Base-by-base conservation (phyloP, 1,140 invertebrate species). In the Halictus rubicundus region DNA sequence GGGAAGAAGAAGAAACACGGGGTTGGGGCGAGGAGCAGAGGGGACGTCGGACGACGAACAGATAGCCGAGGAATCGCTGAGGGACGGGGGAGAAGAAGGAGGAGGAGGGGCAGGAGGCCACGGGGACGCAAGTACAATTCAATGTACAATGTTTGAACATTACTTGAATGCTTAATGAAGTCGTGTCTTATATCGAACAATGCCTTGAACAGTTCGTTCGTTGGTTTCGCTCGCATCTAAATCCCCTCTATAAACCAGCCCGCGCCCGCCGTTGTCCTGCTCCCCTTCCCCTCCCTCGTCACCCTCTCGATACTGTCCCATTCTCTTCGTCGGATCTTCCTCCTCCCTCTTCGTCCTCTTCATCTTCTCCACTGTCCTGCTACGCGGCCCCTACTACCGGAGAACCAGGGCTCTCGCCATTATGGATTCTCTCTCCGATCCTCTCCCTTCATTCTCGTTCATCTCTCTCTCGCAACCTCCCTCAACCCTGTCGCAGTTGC, bases 81-180 rank as follows among this genome's bases (percentile, higher is more conserved):
- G 16, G 71, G 57, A 49, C 42, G 61, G 57, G 21, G 49, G 23
- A 52, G 21, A 14, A 60, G 84, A 46, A 27, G 61, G 21, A 16
- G 1, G 25, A 59, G 23, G 32, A 46, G 21, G 59, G 59, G 12
- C 27, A 63, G 65, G 57, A 32, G 72, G 65, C 39, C 83, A 74
- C 73, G 70, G 60, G 78, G 72, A 82, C 84, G 78, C 85, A 66
- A 81, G 79, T 87, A 87, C 87, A 83, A 89, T 88, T 86, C 87
- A 83, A 88, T 86, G 87, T 89, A 88, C 88, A 89, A 88, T 88
- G 90, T 91, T 90, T 87, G 90, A 90, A 89, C 91, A 92, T 92
- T 91, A 89, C 88, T 90, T 89, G 90, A 92, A 92, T 91, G 87
- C 91, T 88, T 90, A 91, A 92, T 90, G 89, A 91, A 90, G 89